Base-by-base conservation (phyloP, 2,113 vertebrate genomes). In the Varanus salvator region DNA sequence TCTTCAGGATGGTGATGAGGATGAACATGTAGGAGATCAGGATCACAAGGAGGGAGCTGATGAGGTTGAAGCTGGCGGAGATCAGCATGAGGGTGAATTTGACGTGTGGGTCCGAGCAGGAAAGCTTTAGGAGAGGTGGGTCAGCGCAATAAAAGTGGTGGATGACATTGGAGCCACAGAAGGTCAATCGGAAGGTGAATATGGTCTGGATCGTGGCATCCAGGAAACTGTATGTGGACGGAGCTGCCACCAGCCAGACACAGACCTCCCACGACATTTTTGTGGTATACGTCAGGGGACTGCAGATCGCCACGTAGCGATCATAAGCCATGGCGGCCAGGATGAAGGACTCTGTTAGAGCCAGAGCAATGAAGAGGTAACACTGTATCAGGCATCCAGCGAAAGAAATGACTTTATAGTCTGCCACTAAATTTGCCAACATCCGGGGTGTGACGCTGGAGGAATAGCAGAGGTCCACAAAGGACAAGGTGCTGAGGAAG, bases 101-200 rank as follows among this genome's bases (percentile, higher is more conserved):
- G 8, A 92, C 5, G 1, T 4, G 54, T 54, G 50, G 93, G 14
- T 96, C 89, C 21, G 95, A 94, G 54, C 94, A 95, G 38, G 94
- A 89, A 29, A 96, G 71, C 44, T 92, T 94, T 2, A 97, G 72
- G 2, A 96, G 80, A 60, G 94, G 93, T 12, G 93, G 94, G 52
- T 95, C 90, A 29, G 96, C 95, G 89, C 96, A 96, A 88, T 95
- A 96, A 85, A 95, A 96, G 80, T 96, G 95, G 3, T 92, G 88
- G 38, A 96, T 94, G 17, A 89, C 19, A 0, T 92, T 94, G 3
- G 93, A 57, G 0, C 17, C 90, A 85, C 92, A 95, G 78, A 95
- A 96, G 31, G 86, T 87, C 21, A 95, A 7, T 0, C 6, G 54
- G 15, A 89, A 89, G 71, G 90, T 81, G 8, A 95, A 86, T 2